Evolutionary conservation across 1,140 invertebrate genomes (phyloP).

Genomic region (Ridgeia piscesae): DNA sequence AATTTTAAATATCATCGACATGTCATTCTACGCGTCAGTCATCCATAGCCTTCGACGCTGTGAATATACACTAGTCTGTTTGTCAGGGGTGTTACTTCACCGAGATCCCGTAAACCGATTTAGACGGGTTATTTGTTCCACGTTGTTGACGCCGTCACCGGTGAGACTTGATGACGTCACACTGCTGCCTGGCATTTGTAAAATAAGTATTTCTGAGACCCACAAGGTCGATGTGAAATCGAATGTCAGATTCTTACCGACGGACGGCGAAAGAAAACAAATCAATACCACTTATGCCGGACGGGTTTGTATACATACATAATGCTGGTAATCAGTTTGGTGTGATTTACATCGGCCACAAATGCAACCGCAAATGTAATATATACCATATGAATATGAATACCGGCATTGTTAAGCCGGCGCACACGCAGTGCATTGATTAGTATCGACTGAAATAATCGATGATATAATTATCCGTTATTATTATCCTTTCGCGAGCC

Average conservation of each 20-base stretch:
- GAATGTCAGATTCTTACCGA: not conserved
- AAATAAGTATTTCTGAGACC: not conserved
- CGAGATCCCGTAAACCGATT: not conserved
- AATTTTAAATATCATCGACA: not conserved
- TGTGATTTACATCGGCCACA: not conserved
- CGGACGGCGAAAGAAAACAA: not conserved
- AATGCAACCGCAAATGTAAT: not conserved
- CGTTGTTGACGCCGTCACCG: not conserved
- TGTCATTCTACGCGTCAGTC: not conserved
- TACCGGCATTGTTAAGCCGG: not conserved
- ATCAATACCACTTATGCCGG: no score
- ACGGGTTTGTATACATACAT: not conserved
- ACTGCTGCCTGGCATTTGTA: not conserved
- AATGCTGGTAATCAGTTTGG: not conserved
- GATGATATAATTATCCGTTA: not conserved
- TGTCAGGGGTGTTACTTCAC: not conserved
- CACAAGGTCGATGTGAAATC: not conserved
- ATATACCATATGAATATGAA: slow-evolving; percentile 6
- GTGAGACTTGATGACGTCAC: not conserved
- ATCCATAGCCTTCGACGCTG: not conserved
- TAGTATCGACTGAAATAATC: not conserved
- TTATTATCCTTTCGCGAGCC: not conserved
- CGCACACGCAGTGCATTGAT: not conserved
- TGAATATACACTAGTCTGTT: not conserved
- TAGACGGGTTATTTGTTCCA: not conserved